Evolutionary conservation across 30 jellyfish, hydroid and myxozoan species (phyloP).

Genomic region (Aurelia sp.): DNA sequence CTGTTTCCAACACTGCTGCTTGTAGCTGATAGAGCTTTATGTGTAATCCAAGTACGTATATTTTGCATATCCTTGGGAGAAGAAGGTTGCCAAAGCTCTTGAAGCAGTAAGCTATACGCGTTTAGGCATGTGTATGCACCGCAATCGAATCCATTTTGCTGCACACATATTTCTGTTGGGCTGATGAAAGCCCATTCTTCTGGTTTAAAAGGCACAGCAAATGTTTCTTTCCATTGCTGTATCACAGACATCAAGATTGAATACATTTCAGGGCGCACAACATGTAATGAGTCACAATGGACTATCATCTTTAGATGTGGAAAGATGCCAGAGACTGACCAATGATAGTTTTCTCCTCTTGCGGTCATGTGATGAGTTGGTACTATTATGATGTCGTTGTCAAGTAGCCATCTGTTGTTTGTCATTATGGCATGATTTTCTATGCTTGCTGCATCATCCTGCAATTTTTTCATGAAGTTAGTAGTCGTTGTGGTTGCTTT

Average conservation of each 20-base stretch:
- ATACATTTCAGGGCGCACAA: background rate
- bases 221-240: background rate
- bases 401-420: no score
- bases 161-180: background rate
- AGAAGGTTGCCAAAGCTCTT: background rate
- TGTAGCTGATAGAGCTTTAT: background rate
- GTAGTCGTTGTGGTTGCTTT: no score
- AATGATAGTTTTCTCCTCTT: no score
- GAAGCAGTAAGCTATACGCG: background rate
- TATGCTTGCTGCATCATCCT: no score
- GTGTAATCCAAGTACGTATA: background rate
- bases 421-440: no score
- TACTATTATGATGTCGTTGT: no score
- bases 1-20: no score
- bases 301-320: no score
- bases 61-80: background rate
- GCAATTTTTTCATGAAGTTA: no score
- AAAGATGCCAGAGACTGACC: no score
- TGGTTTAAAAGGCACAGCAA: background rate
- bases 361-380: no score
- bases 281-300: no score
- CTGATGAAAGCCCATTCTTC: background rate
- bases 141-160: conserved; percentile 18
- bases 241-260: conserved; percentile 2
- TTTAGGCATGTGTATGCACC: conserved; percentile 10